These are phyloP conservation scores for Psammodynastes pulverulentus DNA, from an alignment of 2,113 vertebrate species.

Conservation along the genomic window DNA sequence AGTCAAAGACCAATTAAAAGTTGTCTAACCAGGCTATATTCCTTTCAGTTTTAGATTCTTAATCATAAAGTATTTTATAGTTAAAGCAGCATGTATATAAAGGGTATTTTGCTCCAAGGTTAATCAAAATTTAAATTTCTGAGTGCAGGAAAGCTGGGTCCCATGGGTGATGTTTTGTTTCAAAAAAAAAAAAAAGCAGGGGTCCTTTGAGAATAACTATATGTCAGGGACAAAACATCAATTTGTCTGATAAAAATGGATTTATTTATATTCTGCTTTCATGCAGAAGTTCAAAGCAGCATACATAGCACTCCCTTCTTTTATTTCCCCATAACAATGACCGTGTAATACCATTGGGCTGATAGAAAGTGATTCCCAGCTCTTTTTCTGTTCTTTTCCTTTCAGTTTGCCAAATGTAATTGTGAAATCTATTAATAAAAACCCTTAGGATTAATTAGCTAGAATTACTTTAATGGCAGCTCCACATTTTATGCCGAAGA, in stretches of 20 bases:
- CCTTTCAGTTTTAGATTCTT: slow-evolving; percentile 66
- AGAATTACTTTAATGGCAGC: not conserved
- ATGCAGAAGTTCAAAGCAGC: not conserved
- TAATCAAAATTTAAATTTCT: slow-evolving; percentile 42
- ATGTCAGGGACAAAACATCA: not conserved
- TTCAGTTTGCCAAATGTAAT: not conserved
- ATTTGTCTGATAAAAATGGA: not conserved
- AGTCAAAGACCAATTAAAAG: slow-evolving; percentile 67
- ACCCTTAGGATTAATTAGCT: not conserved
- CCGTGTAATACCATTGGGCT: not conserved
- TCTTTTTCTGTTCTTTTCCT: not conserved
- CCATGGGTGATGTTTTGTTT: not conserved
- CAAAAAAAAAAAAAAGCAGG: not conserved
- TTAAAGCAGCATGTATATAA: slow-evolving; percentile 45
- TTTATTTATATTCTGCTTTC: not conserved
- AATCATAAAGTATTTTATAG: slow-evolving; percentile 63
- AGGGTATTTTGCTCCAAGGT: slow-evolving; percentile 63
- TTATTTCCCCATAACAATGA: not conserved
- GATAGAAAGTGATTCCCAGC: not conserved
- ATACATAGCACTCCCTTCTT: not conserved
- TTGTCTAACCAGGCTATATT: slow-evolving; percentile 73
- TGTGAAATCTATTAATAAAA: not conserved
- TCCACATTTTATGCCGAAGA: not conserved
- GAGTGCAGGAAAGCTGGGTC: not conserved
- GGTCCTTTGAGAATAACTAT: not conserved